Evolutionary conservation across 2,797 vertebrate species (phyloP), one percentile per base, ranked within the genome.

Genomic region (Tragelaphus oryx): DNA sequence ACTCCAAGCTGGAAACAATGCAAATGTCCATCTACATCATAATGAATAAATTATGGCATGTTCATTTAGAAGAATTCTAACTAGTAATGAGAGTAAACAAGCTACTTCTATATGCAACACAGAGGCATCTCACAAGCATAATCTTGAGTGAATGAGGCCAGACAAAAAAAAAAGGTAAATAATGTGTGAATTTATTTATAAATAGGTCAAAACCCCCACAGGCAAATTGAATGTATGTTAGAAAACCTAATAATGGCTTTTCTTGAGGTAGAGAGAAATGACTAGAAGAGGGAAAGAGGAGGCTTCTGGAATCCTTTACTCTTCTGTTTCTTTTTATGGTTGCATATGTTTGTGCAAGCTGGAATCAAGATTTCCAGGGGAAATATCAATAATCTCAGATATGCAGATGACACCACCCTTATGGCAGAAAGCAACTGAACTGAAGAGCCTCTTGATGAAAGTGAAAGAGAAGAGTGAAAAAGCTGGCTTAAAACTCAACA

Each of bases 11-110:
- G 55, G 55, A 87, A 93, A 93, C 37, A 86, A 26, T 30, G 54
- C 33, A 59, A 41, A 71, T 78, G 16, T 50, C 16, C 17, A 22
- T 50, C 50, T 75, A 41, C 22, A 33, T 59, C 80, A 33, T n/a
- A 74, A 79, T 33, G 44, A 26, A 76, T 65, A 62, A 60, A 48
- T 60, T 37, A 24, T 75, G 41, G 28, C 60, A 50, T 4, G 10
- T 83, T 68, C 26, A 78, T 85, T 80, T 88, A 76, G 48, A 93
- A 20, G 30, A 57, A 62, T 90, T 80, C 52, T 87, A 87, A 95
- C 22, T 10, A 80, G 26, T 55, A 62, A 84, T 84, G 48, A 91
- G 37, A 94, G 91, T 65, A 91, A 71, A 81, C 62, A 85, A 87
- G 17, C 59, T 78, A 76, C 59, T 48, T 71, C 30, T 52, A 65